Evolutionary conservation across 2,113 vertebrate genomes (phyloP), one percentile per base, ranked within the genome.

Genomic region (Stegastes partitus): DNA sequence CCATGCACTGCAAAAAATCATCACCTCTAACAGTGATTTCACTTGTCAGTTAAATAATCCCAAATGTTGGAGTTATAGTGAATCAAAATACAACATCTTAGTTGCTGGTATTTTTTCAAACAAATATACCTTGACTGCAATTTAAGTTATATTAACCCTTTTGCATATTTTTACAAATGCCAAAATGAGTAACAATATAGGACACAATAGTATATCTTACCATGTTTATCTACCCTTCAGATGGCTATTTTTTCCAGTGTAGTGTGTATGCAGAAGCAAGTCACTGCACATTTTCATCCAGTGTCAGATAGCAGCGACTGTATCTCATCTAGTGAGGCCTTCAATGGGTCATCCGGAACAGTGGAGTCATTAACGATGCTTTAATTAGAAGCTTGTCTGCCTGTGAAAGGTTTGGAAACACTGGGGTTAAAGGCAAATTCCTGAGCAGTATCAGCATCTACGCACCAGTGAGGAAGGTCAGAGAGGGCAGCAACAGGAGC

Each of bases 351-450:
- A 81, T 69, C 70, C 16, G 18, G 62, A 86, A 82, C 66, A 6
- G n/a, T 23, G 22, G 45, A 34, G 80, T 81, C 42, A 68, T 82
- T 66, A 81, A 37, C 25, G 0, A 51, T 16, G 34, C 70, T 77
- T 65, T 86, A 79, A 88, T 88, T 88, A 34, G 78, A 50, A 31
- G 59, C 39, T 74, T 25, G 23, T 64, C 86, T 72, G 51, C 18
- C 61, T 68, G 19, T 76, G 82, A 87, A 45, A 37, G 31, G n/a
- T 79, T 80, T 81, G 78, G 68, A 82, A 86, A 84, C 70, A 55
- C 23, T 53, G 45, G 55, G 73, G 55, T 89, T 87, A 83, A 87
- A 80, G 51, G 49, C 42, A 26, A 72, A 80, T 83, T 83, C 39
- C 65, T 78, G 70, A 57, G 54, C 61, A 68, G 56, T 54, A 55